phyloP scores from a whole-genome alignment of 2,113 vertebrate species.

The Salvelinus sp. region DNA sequence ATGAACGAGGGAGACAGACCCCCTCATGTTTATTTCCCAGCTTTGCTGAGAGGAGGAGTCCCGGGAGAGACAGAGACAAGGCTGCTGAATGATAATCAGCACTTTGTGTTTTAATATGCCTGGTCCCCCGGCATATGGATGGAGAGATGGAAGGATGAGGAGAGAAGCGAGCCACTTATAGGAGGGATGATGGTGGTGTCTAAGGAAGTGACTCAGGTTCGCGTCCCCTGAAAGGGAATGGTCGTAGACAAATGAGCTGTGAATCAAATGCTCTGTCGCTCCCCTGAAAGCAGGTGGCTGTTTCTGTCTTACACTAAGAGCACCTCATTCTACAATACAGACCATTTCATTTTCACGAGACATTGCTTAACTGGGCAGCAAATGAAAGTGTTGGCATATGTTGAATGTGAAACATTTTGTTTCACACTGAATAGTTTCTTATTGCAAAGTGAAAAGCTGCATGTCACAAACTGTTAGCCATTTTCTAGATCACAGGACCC shows the following conservation, averaged over 20 bases:
- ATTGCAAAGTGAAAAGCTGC: too few relatives aligned
- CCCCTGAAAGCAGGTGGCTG: neutral
- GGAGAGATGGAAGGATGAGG: neutral
- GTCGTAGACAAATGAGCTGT: slow-evolving; percentile 14
- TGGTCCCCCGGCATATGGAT: neutral
- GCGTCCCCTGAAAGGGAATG: slow-evolving; percentile 6
- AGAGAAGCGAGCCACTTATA: neutral
- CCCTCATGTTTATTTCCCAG: slow-evolving; percentile 61
- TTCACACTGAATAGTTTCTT: neutral
- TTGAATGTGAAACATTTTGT: too few relatives aligned
- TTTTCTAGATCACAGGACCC: too few relatives aligned
- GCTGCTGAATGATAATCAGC: slow-evolving; percentile 52
- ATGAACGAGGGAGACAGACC: slow-evolving; percentile 34
- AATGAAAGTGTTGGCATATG: neutral
- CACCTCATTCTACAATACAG: neutral
- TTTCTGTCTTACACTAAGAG: slow-evolving; percentile 7
- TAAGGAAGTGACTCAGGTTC: slow-evolving; percentile 4
- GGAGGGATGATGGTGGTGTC: slow-evolving; percentile 10
- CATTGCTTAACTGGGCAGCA: neutral
- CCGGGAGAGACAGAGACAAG: slow-evolving; percentile 15
- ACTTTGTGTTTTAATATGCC: slow-evolving; percentile 37
- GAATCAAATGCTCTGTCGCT: slow-evolving; percentile 25
- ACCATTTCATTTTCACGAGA: slow-evolving; percentile 11
- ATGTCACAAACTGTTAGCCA: too few relatives aligned
- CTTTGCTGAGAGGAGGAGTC: slow-evolving; percentile 25